phyloP scores from a whole-genome alignment of 2,113 vertebrate genomes.

The Microcebus griseorufus region DNA sequence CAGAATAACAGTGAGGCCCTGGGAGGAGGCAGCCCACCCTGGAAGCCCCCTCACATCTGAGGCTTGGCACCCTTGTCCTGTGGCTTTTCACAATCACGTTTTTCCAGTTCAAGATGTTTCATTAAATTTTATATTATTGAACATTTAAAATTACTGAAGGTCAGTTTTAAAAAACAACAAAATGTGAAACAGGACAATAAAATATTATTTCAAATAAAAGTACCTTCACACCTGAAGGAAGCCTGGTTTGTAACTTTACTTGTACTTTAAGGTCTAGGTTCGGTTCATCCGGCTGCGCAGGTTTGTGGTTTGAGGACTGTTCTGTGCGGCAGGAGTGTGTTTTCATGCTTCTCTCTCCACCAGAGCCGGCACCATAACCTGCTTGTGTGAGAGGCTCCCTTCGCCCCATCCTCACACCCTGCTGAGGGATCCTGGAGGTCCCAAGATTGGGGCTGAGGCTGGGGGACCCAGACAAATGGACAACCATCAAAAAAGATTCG shows the following conservation, averaged over 20 bases:
- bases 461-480: not conserved
- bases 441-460: not conserved
- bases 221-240: not conserved
- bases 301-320: not conserved
- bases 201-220: not conserved
- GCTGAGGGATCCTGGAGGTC: not conserved
- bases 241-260: not conserved
- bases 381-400: fast-evolving
- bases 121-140: not conserved
- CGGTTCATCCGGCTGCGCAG: fast-evolving
- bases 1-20: not conserved
- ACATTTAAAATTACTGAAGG: not conserved
- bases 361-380: fast-evolving
- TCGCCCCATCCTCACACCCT: not conserved
- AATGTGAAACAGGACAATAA: not conserved
- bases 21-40: no score
- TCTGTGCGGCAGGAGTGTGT: fast-evolving
- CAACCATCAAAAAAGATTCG: not conserved
- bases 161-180: not conserved
- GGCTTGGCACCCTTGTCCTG: fast-evolving
- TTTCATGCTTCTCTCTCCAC: fast-evolving
- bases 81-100: not conserved
- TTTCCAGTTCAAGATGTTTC: not conserved
- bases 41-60: not conserved
- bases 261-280: not conserved